phyloP scores from a whole-genome alignment of 2,113 vertebrate species.

The Halcyon malimbica region DNA sequence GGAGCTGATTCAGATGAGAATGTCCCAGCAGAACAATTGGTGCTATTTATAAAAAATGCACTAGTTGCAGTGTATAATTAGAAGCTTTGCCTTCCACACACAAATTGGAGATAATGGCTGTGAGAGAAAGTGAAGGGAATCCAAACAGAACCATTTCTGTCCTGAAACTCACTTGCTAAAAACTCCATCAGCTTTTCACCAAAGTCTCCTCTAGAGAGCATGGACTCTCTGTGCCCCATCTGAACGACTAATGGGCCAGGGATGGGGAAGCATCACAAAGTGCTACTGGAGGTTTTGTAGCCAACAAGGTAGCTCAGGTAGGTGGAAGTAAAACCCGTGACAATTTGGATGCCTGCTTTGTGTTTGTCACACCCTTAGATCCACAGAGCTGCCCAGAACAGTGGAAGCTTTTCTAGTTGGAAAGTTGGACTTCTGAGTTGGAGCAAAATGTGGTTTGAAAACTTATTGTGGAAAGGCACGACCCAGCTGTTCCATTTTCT shows the following conservation, averaged over 20 bases:
- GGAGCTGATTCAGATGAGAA: slow-evolving; percentile 46
- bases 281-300: neutral
- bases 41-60: slow-evolving; percentile 66
- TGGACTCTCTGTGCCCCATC: neutral
- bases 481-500: neutral
- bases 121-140: slow-evolving; percentile 35
- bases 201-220: neutral
- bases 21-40: slow-evolving; percentile 60
- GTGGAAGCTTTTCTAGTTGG: neutral
- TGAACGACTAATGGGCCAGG: neutral
- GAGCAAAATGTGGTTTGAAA: neutral
- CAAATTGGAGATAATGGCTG: slow-evolving; percentile 38
- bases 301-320: neutral
- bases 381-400: neutral
- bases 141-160: slow-evolving; percentile 23
- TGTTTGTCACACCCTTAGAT: neutral
- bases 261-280: neutral
- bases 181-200: neutral
- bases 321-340: neutral
- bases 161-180: neutral
- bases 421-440: neutral
- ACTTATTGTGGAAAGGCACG: neutral
- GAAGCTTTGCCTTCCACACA: slow-evolving; percentile 46
- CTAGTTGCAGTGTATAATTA: slow-evolving; percentile 51
- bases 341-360: neutral